Conservation (phyloP, 1,140 invertebrate genomes). For the Trichonephila clavipes region DNA sequence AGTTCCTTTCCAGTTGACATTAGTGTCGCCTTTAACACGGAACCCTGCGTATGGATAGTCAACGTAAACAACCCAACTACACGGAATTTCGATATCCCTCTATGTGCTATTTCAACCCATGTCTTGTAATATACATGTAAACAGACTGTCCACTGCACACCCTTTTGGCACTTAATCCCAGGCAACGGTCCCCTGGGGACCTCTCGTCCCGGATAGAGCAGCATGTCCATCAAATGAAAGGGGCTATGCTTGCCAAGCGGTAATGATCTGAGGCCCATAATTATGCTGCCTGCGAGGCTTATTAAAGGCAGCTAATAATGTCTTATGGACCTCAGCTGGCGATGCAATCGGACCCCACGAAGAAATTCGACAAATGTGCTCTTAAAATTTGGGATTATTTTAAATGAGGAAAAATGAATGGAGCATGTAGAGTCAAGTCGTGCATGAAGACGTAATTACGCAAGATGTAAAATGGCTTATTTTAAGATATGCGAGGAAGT, state of each 20-base stretch:
- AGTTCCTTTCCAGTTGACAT: constrained; percentile 61
- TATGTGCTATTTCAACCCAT: constrained; percentile 68
- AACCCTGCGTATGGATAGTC: constrained; percentile 47
- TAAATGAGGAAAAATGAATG: constrained; percentile 40
- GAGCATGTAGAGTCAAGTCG: neutral
- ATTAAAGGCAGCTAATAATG: constrained; percentile 72
- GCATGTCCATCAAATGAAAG: constrained; percentile 47
- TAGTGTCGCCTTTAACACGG: constrained; percentile 66
- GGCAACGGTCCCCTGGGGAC: constrained; percentile 41
- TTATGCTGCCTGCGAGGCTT: constrained; percentile 67
- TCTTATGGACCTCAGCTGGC: constrained; percentile 28
- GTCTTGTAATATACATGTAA: constrained; percentile 75
- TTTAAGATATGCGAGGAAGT: neutral
- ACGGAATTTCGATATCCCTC: constrained; percentile 75
- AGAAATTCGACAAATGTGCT: constrained; percentile 18
- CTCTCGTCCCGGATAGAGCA: constrained; percentile 1
- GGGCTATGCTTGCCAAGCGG: constrained; percentile 41
- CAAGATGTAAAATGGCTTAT: neutral
- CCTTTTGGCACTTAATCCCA: constrained; percentile 73
- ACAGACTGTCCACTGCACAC: constrained; percentile 63
- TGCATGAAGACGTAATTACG: neutral
- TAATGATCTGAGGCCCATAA: constrained; percentile 65
- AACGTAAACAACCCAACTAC: constrained; percentile 75
- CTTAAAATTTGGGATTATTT: constrained; percentile 41
- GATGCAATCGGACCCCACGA: constrained; percentile 32